Evolutionary conservation across 2,113 vertebrate genomes (phyloP).

Genomic region (Pipa parva): DNA sequence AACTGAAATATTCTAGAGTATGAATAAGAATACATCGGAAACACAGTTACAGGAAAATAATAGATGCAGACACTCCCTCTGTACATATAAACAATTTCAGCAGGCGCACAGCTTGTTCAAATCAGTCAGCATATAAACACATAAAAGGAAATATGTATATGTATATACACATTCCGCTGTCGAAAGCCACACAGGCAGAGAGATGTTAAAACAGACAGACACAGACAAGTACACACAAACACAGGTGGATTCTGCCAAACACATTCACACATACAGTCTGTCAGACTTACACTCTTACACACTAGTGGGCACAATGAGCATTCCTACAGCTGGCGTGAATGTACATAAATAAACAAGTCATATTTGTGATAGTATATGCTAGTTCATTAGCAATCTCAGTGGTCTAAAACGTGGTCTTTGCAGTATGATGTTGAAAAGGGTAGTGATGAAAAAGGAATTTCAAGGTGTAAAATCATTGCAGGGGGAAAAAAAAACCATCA

Average conservation of each 20-base stretch:
- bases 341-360: constrained; percentile 9
- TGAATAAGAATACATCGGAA: no score
- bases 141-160: constrained; percentile 10
- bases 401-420: no score
- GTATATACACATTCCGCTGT: constrained; percentile 7
- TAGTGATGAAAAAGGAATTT: no score
- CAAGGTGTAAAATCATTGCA: no score
- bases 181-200: constrained; percentile 23
- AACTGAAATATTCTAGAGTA: no score
- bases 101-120: constrained; percentile 23
- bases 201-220: constrained; percentile 16
- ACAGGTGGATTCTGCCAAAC: constrained; percentile 25
- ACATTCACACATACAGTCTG: neutral
- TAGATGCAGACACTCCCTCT: neutral
- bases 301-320: neutral
- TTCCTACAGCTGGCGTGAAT: neutral
- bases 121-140: constrained; percentile 21
- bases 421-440: no score
- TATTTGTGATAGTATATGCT: neutral
- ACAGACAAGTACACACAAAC: constrained; percentile 31
- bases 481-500: no score
- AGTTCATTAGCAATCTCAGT: neutral
- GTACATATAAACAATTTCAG: constrained; percentile 9
- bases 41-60: no score
- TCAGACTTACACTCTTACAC: neutral